Base-by-base conservation (phyloP, 2,113 vertebrate genomes). In the Rousettus leschenaultii region DNA sequence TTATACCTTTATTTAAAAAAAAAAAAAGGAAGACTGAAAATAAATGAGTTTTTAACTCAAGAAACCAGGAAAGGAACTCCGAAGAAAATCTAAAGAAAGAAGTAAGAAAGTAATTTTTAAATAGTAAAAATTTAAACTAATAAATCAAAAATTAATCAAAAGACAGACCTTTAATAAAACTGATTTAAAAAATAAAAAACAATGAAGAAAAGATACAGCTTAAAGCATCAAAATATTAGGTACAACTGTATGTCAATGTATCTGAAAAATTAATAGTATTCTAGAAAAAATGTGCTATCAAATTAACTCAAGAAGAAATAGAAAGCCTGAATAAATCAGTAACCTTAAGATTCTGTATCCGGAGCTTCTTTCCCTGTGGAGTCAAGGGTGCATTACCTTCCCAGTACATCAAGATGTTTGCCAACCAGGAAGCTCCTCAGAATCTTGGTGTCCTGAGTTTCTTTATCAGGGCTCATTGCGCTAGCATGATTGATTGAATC, bases 281-380 rank as follows among this genome's bases (percentile, higher is more conserved):
- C 84, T 78, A 55, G 43, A 79, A 88, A 93, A 93, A 92, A 51
- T 63, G 53, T 45, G 16, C 59, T 68, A 26, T 55, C 83, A 89
- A 74, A 87, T 90, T 90, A 83, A 94, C 87, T 97, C 45, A 61
- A 61, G 26, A 94, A 94, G 78, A 94, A 95, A 75, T 70, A 77
- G 40, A 88, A 94, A 87, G 38, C 66, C 19, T 96, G 55, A 92
- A 78, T 86, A 51, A 86, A 55, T 82, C 55, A 63, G 2, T 91
- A 89, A 86, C 53, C 51, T 75, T 95, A 94, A 75, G n/a, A 92
- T 73, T 75, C 86, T 80, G 24, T 89, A 78, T 88, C 63, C 1
- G 53, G 5, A 59, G 21, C 48, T 74, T 92, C 48, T 66, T 15
- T 79, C 57, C 16, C 51, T 4, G 1, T 30, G 73, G 33, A 61